Evolutionary conservation across 2,797 vertebrate genomes (phyloP).

Genomic region (Eidolon dupreanum): DNA sequence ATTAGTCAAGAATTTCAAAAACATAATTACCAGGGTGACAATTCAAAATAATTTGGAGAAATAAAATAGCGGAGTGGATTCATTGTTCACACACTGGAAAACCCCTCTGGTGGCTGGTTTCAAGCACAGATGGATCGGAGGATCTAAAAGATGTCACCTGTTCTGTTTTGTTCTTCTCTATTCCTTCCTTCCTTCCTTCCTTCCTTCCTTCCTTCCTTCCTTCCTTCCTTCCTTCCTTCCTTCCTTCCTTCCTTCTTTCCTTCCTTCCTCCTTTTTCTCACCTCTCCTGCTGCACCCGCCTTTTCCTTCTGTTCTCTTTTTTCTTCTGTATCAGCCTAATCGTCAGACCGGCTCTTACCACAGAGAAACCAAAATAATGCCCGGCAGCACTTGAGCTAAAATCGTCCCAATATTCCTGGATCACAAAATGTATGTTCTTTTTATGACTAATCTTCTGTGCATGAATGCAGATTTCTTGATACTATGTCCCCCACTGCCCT

Average conservation of each 20-base stretch:
- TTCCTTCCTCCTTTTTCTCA: rapidly evolving
- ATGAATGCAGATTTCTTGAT: not conserved
- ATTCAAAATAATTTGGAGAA: constrained; percentile 5
- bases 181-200: not conserved
- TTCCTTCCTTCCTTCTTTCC: rapidly evolving
- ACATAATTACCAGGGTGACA: not conserved
- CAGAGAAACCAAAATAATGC: not conserved
- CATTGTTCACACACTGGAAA: not conserved
- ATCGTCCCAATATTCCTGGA: not conserved
- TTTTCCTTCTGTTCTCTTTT: not conserved
- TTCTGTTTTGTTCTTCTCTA: not conserved
- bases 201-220: rapidly evolving
- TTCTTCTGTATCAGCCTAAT: not conserved
- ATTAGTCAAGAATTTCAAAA: not conserved
- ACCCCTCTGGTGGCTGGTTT: not conserved
- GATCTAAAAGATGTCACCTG: not conserved
- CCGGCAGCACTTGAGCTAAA: not conserved
- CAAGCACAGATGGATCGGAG: not conserved
- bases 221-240: rapidly evolving
- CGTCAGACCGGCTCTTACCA: not conserved
- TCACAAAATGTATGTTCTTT: not conserved
- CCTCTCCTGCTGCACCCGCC: not conserved
- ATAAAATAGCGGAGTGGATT: not conserved
- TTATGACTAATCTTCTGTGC: not conserved
- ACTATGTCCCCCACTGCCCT: not conserved